These are phyloP conservation scores for Sycophila sp. DNA, from an alignment of 1,140 invertebrate species.

Conservation along the genomic window DNA sequence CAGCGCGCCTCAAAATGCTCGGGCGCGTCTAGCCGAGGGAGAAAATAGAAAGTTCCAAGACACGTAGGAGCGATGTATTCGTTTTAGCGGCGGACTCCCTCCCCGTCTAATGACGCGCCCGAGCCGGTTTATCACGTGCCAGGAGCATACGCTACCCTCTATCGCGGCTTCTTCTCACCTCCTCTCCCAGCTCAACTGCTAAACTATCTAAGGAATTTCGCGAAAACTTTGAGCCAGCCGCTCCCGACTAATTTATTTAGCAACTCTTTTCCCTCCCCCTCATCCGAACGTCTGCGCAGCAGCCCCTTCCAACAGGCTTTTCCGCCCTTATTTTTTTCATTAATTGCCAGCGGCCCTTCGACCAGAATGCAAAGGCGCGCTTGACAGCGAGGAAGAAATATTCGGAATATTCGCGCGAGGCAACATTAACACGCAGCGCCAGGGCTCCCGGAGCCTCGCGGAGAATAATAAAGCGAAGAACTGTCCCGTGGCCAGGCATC, in stretches of 20 bases:
- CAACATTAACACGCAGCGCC: constrained; percentile 15
- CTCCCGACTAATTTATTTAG: too few relatives aligned
- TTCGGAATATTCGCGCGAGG: constrained; percentile 19
- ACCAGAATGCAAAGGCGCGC: too few relatives aligned
- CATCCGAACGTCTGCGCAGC: too few relatives aligned
- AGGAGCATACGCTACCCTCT: neutral
- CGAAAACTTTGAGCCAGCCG: too few relatives aligned
- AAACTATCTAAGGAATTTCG: constrained; percentile 31
- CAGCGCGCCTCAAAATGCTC: neutral
- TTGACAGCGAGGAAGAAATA: neutral
- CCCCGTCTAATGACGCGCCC: constrained; percentile 46
- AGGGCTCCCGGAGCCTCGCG: too few relatives aligned
- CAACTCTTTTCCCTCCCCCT: neutral
- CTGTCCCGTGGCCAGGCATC: neutral
- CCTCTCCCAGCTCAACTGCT: constrained; percentile 15
- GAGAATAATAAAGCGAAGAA: constrained; percentile 31
- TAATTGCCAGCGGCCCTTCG: too few relatives aligned
- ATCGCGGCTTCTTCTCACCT: neutral
- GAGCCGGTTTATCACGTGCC: constrained; percentile 41
- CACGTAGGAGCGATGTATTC: constrained; percentile 51
- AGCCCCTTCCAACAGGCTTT: too few relatives aligned
- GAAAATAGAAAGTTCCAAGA: constrained; percentile 33
- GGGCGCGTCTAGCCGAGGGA: neutral
- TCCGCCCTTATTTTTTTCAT: too few relatives aligned
- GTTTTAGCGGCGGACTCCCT: constrained; percentile 22